phyloP scores from a whole-genome alignment of 2,113 vertebrate genomes.

The Campylorhamphus procurvoides region DNA sequence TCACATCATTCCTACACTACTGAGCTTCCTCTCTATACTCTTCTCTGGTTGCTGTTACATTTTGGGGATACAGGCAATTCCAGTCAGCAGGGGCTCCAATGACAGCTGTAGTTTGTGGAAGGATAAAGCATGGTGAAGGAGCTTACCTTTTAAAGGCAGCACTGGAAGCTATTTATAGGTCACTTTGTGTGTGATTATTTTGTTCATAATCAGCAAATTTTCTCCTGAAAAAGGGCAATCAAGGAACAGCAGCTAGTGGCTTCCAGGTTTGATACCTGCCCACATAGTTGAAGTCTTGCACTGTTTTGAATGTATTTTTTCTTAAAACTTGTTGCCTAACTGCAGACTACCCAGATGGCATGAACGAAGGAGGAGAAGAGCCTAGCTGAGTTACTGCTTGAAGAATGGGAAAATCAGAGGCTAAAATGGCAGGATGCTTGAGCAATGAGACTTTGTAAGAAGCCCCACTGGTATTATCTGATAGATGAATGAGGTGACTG shows the following conservation, averaged over 20 bases:
- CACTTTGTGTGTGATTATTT: background rate
- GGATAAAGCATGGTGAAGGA: background rate
- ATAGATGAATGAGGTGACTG: background rate
- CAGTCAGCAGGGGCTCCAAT: background rate
- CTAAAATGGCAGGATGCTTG: background rate
- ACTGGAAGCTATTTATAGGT: background rate
- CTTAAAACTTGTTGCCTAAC: background rate
- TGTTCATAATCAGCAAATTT: background rate
- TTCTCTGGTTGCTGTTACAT: background rate
- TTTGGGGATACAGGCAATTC: background rate
- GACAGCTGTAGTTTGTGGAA: background rate
- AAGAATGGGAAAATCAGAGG: background rate
- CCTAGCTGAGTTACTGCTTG: background rate
- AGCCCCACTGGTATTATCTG: background rate
- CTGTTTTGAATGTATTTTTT: background rate
- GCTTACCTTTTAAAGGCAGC: background rate
- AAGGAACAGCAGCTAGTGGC: background rate
- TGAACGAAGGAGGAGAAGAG: fast-evolving
- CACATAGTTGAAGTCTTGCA: background rate
- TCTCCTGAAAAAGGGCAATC: background rate
- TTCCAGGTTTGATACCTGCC: background rate
- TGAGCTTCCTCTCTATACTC: background rate
- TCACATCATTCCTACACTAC: background rate
- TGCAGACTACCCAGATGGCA: background rate
- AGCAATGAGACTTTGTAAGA: background rate